phyloP scores from a whole-genome alignment of 2,888 invertebrate genomes.

The Epirrhoe tristata region DNA sequence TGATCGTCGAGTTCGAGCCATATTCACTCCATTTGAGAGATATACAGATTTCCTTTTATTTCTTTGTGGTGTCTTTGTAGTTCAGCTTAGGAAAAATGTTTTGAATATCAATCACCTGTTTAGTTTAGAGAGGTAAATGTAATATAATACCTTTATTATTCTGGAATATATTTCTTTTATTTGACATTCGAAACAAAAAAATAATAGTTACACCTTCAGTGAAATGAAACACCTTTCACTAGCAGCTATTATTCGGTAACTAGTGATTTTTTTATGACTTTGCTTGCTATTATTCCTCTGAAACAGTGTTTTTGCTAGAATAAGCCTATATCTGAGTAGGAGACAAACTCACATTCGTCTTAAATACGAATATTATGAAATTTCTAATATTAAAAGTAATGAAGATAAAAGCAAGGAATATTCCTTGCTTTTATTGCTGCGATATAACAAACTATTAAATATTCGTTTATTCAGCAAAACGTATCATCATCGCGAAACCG shows the following conservation, averaged over 20 bases:
- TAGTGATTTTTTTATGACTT: too few relatives aligned
- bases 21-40: conserved; percentile 13
- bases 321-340: too few relatives aligned
- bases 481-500: conserved; percentile 37
- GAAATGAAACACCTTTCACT: too few relatives aligned
- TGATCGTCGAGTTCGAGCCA: conserved; percentile 3
- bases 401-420: conserved; percentile 6
- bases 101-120: neutral
- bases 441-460: conserved; percentile 7
- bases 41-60: conserved; percentile 16
- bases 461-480: conserved; percentile 27
- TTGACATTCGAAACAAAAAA: neutral
- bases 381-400: too few relatives aligned
- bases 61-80: conserved; percentile 10
- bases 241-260: neutral
- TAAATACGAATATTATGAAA: too few relatives aligned
- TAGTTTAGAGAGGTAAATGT: neutral
- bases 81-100: neutral
- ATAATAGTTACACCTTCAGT: neutral
- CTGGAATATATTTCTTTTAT: too few relatives aligned
- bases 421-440: too few relatives aligned
- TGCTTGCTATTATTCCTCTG: too few relatives aligned
- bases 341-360: too few relatives aligned
- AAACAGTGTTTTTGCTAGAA: too few relatives aligned
- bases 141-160: too few relatives aligned